phyloP scores from a whole-genome alignment of 2,797 vertebrate species.

The Peromyscus attwateri region DNA sequence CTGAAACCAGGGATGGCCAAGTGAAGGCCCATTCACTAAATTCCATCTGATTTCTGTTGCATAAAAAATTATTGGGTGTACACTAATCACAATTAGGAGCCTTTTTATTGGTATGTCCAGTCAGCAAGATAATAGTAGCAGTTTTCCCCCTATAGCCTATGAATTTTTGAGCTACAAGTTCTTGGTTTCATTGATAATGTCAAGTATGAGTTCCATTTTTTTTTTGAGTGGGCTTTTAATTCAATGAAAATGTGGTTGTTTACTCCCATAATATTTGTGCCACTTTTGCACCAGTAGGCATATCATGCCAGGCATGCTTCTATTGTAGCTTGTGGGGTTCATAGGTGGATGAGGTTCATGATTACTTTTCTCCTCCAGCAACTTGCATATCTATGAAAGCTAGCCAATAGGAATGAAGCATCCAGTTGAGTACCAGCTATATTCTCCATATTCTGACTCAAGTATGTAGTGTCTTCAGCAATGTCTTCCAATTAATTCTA shows the following conservation, averaged over 20 bases:
- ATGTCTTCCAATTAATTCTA: not conserved
- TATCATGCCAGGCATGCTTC: not conserved
- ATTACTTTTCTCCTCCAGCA: not conserved
- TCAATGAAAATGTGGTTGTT: not conserved
- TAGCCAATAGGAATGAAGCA: not conserved
- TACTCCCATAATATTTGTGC: not conserved
- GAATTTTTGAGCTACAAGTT: not conserved
- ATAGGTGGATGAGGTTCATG: not conserved
- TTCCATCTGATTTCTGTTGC: not conserved
- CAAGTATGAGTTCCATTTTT: not conserved
- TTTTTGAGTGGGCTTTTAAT: not conserved
- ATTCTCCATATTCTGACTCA: not conserved
- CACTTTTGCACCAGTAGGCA: not conserved
- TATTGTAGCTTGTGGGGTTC: not conserved
- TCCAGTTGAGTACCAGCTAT: not conserved
- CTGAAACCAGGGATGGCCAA: not conserved
- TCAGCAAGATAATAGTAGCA: not conserved
- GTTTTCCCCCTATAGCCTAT: not conserved
- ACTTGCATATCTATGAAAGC: not conserved
- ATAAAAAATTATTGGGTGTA: not conserved
- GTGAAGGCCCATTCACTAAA: not conserved
- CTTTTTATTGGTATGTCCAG: not conserved
- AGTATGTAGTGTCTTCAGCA: not conserved
- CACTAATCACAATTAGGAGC: not conserved
- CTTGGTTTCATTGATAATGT: not conserved